Evolutionary conservation across 2,888 invertebrate genomes (phyloP), one percentile per base, ranked within the genome.

Genomic region (Brachyptera putata): DNA sequence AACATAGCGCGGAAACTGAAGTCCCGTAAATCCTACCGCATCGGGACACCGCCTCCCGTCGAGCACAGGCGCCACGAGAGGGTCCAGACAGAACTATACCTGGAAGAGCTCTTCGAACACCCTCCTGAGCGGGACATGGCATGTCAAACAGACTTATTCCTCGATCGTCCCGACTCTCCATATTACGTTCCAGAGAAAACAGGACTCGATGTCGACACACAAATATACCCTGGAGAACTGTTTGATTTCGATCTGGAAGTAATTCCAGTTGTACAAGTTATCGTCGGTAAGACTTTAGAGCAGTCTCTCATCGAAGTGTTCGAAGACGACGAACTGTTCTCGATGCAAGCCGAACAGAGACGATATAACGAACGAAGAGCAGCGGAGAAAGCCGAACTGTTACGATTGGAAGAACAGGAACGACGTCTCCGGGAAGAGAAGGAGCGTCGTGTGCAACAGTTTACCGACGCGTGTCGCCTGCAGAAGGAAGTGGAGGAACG

Each of bases 211-310:
- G 85, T 79, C 7, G 79, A 76, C 70, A 96, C 95, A 43, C 94
- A 96, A 78, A 93, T 96, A 66, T 83, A 85, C 69, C 89, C 92
- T 1, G 94, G 92, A 57, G 95, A 96, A 88, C 77, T 96, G 59
- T 95, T 93, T 77, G 89, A 95, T 78, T 95, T 93, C 77, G 94
- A 95, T 74, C 77, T 85, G 70, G 95, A 95, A 76, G 93, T 95
- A 57, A 87, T 89, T 73, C 93, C 95, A 1, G 86, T 95, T 66
- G 79, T 95, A 64, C 94, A 95, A 75, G 87, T 89, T 56, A 78
- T 96, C 63, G 89, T 95, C 48, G 93, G 93, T 57, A 91, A 91
- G 75, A 91, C 92, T 63, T 80, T 92, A 63, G 92, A 95, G 73
- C 93, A 94, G 77, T 86, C 92, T 53, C 78, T 95, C 67, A 81